Conservation (phyloP, 2,113 vertebrate genomes). For the Phoenicopterus ruber region DNA sequence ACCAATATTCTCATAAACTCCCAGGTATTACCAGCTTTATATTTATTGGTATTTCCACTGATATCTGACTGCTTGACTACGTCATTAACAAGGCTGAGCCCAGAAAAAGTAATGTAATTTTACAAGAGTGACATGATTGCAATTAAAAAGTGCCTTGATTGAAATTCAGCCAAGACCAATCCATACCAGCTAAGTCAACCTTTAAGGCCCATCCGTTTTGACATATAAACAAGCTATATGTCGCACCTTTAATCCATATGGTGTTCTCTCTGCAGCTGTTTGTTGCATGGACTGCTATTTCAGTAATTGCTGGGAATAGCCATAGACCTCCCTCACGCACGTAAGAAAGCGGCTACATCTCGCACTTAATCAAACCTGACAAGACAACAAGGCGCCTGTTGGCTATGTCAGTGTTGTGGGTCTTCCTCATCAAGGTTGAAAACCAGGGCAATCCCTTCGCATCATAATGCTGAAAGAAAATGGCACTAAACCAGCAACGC, state of each 20-base stretch:
- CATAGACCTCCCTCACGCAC: background rate
- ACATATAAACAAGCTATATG: background rate
- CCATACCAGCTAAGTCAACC: background rate
- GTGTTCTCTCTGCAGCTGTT: background rate
- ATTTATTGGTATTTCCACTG: background rate
- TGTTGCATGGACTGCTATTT: background rate
- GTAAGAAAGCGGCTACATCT: background rate
- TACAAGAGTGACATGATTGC: background rate
- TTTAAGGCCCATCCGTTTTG: background rate
- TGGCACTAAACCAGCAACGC: background rate
- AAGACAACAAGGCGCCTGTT: background rate
- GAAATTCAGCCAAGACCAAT: background rate
- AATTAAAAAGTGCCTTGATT: background rate
- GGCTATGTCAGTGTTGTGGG: accelerated
- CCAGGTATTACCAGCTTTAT: background rate
- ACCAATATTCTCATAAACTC: background rate
- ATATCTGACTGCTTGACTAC: background rate
- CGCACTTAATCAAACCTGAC: background rate
- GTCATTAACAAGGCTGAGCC: background rate
- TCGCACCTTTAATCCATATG: background rate
- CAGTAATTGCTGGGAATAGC: background rate
- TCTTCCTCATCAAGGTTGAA: background rate
- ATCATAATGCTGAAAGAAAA: background rate
- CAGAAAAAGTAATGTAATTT: background rate
- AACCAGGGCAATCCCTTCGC: background rate